Evolutionary conservation across 2,888 invertebrate species (phyloP), one percentile per base, ranked within the genome.

Genomic region (Torymus texanus): DNA sequence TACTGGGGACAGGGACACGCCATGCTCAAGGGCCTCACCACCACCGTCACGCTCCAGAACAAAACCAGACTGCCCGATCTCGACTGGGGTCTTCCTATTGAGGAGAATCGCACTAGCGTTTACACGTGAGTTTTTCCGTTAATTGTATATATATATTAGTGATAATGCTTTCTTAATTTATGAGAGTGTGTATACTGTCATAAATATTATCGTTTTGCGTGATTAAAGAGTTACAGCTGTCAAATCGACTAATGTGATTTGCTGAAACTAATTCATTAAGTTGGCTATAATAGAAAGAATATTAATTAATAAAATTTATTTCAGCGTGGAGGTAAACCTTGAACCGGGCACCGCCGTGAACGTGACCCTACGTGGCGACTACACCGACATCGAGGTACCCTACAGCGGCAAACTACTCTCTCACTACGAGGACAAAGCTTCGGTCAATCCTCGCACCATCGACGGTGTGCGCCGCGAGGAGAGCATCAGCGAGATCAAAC

Each of bases 1-100:
- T 94, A 94, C 87, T 97, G 96, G 96, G 96, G 96, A 16, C 95
- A 95, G 85, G 94, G 93, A 5, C 94, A 92, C 88, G 95, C 93
- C 81, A 94, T 94, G 89, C 93, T 94, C 63, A 94, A 93, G 78
- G 95, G 95, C 8, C 90, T 95, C 70, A 93, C 93, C 72, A 94
- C 94, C 50, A 92, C 91, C 12, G 93, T 95, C 77, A 92, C 91
- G 83, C 90, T 93, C 85, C 91, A 91, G 3, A 93, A 94, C 84
- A 93, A 93, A 1, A 92, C 92, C 1, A 85, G 90, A 67, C 90
- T 93, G 16, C 92, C 92, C 4, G 92, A 93, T 84, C 93, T 95
- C 80, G 92, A 93, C 83, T 97, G 96, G 97, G 95, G 95, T 1
- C 92, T 90, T 14, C 88, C 90, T 13, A 89, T 92, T 70, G 92